Percentiles rank a stretch among this genome's conserved stretches.
phyloP scores from a whole-genome alignment of 2,888 invertebrate genomes.

The Erebia aethiops region DNA sequence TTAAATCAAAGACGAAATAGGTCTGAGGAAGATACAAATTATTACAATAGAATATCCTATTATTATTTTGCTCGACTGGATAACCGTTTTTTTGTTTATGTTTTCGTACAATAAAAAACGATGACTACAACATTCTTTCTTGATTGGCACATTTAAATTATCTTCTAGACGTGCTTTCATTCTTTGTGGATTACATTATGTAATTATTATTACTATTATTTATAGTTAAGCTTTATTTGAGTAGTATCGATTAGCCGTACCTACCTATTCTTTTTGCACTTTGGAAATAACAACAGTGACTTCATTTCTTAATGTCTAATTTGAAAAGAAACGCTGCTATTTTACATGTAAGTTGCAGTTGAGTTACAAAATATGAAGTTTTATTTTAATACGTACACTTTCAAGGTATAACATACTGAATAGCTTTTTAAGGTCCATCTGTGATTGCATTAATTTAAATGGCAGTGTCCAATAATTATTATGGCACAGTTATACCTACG shows the following conservation, averaged over 20 bases:
- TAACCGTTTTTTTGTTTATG: slow-evolving; percentile 12
- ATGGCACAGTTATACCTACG: background rate
- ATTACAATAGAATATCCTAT: background rate
- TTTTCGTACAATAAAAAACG: slow-evolving; percentile 11
- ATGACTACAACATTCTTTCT: background rate
- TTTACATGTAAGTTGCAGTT: background rate
- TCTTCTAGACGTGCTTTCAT: slow-evolving; percentile 29
- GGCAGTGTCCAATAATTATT: slow-evolving; percentile 1
- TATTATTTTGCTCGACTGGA: slow-evolving; percentile 7
- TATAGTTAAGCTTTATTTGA: slow-evolving; percentile 17
- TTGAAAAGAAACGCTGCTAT: background rate
- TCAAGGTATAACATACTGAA: background rate
- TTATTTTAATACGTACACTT: background rate
- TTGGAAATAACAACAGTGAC: slow-evolving; percentile 39
- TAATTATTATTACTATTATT: slow-evolving; percentile 21
- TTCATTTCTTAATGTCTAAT: slow-evolving; percentile 29
- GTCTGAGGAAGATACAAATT: background rate
- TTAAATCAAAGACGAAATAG: background rate
- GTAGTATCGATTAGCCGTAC: slow-evolving; percentile 32
- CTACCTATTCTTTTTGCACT: slow-evolving; percentile 36
- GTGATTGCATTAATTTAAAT: background rate
- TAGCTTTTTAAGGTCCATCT: background rate
- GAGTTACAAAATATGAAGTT: background rate
- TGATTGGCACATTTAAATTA: slow-evolving; percentile 27
- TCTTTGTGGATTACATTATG: slow-evolving; percentile 27